A percentile compares a stretch with the other conserved stretches of the same genome.
Evolutionary conservation across 2,113 vertebrate species (phyloP).

Genomic region (Uria aalge): DNA sequence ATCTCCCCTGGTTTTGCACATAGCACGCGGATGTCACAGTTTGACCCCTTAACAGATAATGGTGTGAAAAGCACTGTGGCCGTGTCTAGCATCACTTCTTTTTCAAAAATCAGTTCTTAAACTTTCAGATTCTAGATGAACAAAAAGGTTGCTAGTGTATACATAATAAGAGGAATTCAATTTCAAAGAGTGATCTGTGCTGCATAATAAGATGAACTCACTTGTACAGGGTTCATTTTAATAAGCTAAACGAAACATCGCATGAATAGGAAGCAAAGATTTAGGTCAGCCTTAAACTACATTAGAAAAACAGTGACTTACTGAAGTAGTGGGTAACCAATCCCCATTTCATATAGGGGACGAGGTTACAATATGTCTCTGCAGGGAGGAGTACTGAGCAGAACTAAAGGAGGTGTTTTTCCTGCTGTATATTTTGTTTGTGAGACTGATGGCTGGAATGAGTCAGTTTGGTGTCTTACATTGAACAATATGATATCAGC

Average conservation of each 20-base stretch:
- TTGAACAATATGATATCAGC: neutral
- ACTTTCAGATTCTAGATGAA: neutral
- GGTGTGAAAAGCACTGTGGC: neutral
- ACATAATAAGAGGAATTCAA: neutral
- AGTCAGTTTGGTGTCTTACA: neutral
- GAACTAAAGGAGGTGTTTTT: neutral
- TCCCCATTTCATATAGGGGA: neutral
- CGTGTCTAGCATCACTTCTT: neutral
- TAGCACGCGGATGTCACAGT: neutral
- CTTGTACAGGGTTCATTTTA: neutral
- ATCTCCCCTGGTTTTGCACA: neutral
- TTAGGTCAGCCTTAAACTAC: neutral
- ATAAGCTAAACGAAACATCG: neutral
- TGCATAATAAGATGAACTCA: neutral
- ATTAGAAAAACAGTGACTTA: neutral
- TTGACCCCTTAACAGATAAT: neutral
- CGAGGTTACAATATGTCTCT: neutral
- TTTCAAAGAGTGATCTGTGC: neutral
- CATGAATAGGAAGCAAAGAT: neutral
- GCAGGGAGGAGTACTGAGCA: neutral
- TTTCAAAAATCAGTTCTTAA: neutral
- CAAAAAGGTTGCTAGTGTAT: neutral
- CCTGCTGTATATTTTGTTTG: neutral
- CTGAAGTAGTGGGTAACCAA: neutral
- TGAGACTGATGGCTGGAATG: neutral